A percentile compares a stretch with the other conserved stretches of the same genome.
Conservation (phyloP, 2,797 vertebrate genomes). For the Amblyopsis hoosieri region DNA sequence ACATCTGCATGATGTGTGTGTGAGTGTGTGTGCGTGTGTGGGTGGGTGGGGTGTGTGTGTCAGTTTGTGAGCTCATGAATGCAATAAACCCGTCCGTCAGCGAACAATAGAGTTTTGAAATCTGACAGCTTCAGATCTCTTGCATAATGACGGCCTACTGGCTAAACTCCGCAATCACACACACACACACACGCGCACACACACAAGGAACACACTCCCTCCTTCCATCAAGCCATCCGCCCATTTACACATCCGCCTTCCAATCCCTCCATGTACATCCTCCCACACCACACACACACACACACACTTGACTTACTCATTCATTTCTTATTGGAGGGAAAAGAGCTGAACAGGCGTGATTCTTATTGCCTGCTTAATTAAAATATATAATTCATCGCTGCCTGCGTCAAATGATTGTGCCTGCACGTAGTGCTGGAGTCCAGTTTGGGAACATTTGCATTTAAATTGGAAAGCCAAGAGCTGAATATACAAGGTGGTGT, state of each 20-base stretch:
- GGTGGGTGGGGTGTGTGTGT: conserved; percentile 12
- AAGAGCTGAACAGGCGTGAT: conserved; percentile 72
- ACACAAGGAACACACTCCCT: conserved; percentile 52
- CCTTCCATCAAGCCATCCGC: conserved; percentile 37
- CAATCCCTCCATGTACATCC: conserved; percentile 10
- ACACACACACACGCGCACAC: conserved; percentile 56
- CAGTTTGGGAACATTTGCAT: conserved; percentile 82
- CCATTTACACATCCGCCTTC: neutral
- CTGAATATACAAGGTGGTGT: conserved; percentile 62
- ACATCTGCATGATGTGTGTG: conserved; percentile 35
- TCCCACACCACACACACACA: conserved; percentile 44
- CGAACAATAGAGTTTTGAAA: conserved; percentile 74
- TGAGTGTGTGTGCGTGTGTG: conserved; percentile 14
- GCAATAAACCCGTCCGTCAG: conserved; percentile 68
- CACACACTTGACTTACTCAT: conserved; percentile 73
- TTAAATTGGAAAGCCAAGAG: conserved; percentile 82
- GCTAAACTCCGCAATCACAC: conserved; percentile 52
- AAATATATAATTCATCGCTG: conserved; percentile 82
- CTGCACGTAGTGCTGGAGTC: conserved; percentile 71
- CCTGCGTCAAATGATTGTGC: conserved; percentile 70
- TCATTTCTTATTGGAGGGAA: conserved; percentile 71
- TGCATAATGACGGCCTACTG: conserved; percentile 67
- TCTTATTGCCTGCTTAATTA: conserved; percentile 76
- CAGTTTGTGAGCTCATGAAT: conserved; percentile 20
- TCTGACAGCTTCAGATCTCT: conserved; percentile 75